These are phyloP conservation scores for Crossaster papposus DNA, from an alignment of 53 echinoderm and acorn worm genomes.

Conservation along the genomic window DNA sequence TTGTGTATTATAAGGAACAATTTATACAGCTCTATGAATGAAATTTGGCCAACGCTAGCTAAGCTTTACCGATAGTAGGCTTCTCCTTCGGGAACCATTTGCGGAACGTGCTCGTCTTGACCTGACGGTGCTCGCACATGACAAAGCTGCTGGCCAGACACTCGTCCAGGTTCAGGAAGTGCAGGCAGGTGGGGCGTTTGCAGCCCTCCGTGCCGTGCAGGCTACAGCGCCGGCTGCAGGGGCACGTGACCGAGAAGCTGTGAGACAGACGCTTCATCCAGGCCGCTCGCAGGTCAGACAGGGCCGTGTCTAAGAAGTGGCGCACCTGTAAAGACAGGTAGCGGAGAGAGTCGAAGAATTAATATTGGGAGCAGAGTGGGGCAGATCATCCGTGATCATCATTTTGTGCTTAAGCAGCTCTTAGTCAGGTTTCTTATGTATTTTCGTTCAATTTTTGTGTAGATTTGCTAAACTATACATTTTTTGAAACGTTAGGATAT, in stretches of 20 bases:
- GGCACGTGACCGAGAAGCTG: slow-evolving; percentile 71
- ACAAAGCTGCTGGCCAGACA: slow-evolving; percentile 76
- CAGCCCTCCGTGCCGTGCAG: slow-evolving; percentile 66
- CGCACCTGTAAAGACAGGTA: slow-evolving; percentile 57
- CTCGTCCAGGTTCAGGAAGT: slow-evolving; percentile 84
- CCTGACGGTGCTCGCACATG: slow-evolving; percentile 82
- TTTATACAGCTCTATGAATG: too few relatives aligned
- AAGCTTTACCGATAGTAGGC: slow-evolving; percentile 63
- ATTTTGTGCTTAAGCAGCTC: too few relatives aligned
- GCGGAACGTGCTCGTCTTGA: slow-evolving; percentile 77
- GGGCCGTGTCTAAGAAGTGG: slow-evolving; percentile 74
- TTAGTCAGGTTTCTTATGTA: too few relatives aligned
- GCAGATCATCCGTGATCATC: not conserved
- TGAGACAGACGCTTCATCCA: slow-evolving; percentile 82
- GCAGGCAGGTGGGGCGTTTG: slow-evolving; percentile 66
- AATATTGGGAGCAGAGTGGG: not conserved
- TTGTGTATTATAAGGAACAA: too few relatives aligned
- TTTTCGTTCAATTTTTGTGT: too few relatives aligned
- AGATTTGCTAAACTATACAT: too few relatives aligned
- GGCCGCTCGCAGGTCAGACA: slow-evolving; percentile 74
- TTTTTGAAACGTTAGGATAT: too few relatives aligned
- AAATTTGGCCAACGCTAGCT: too few relatives aligned
- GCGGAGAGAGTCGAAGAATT: not conserved
- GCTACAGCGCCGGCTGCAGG: slow-evolving; percentile 66
- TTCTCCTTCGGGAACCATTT: slow-evolving; percentile 87